phyloP scores from a whole-genome alignment of 1,140 invertebrate genomes.

The Brachionus calyciflorus region DNA sequence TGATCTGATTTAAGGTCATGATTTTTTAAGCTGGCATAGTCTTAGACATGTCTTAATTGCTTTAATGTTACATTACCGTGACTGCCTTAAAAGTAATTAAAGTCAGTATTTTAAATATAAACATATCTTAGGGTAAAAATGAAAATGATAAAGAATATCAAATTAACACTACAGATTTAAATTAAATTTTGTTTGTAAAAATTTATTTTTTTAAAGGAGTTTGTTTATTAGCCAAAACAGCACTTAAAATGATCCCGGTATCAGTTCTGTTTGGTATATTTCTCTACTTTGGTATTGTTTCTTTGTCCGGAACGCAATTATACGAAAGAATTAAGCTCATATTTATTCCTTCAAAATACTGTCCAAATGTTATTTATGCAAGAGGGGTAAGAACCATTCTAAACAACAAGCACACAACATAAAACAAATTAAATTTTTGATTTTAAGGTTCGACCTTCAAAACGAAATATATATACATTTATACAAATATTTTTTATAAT shows the following conservation, averaged over 20 bases:
- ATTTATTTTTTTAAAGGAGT: not conserved
- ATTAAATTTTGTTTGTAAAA: not conserved
- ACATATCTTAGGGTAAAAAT: too few species aligned
- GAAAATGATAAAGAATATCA: too few species aligned
- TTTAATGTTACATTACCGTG: too few species aligned
- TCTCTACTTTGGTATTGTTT: constrained; percentile 90
- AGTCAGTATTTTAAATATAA: too few species aligned
- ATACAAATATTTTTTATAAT: constrained; percentile 38
- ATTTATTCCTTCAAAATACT: constrained; percentile 46
- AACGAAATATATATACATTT: constrained; percentile 46
- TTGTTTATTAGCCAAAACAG: constrained; percentile 71
- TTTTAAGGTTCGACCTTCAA: constrained; percentile 37
- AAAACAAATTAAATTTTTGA: not conserved
- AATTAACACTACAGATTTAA: too few species aligned
- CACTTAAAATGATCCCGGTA: constrained; percentile 80
- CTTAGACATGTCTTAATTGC: constrained; percentile 29
- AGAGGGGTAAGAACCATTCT: constrained; percentile 15
- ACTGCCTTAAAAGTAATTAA: not conserved
- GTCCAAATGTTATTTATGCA: constrained; percentile 39
- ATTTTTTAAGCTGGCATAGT: too few species aligned
- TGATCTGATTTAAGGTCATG: too few species aligned
- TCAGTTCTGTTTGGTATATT: constrained; percentile 92
- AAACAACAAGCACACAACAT: too few species aligned
- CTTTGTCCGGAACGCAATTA: constrained; percentile 84
- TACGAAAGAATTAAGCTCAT: constrained; percentile 70